Evolutionary conservation across 23 tunicate species (phyloP), one percentile per base, ranked within the genome.

Genomic region (Diplosoma virens): DNA sequence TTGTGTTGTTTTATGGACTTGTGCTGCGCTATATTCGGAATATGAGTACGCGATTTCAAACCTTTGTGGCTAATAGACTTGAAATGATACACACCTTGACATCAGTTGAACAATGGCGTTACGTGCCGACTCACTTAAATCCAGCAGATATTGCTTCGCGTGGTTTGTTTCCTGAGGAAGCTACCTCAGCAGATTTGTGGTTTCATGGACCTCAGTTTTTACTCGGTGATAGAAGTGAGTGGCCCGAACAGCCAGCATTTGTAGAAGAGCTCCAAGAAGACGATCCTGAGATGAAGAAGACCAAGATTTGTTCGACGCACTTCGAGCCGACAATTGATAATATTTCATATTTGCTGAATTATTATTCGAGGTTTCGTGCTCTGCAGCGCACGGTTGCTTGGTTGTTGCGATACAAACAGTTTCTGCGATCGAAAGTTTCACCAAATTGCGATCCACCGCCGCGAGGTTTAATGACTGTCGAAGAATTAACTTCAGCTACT

Each of bases 1-100:
- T 16, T 26, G 47, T 5, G 45, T 47, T 9, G 32, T 33, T 24
- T 58, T 31, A 9, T 83, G 88, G 88, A 61, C 73, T n/a, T 0
- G 88, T 76, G 17, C 32, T 83, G 59, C 73, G 41, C 31, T 83
- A 64, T 32, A 67, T 84, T 67, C 6, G 35, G 1, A 84, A 78
- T 50, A 67, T 48, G 0, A 0, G 70, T 0, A 35, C 23, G 24
- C 17, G 78, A 17, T 84, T 84, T 69, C 83, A 78, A 7, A 66
- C 79, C 34, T 84, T 78, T 3, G 90, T 84, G 24, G 78, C 90
- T n/a, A 84, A 84, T 5, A 69, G 90, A 18, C 36, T 84, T 28
- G 28, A 22, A 0, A 0, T 67, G 5, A 84, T 84, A 1, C 78
- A 67, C n/a, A 25, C 25, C 7, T 35, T 16, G 3, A 14, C 82